These are phyloP conservation scores for Sarcophaga carnaria DNA, from an alignment of 2,888 invertebrate species.

Conservation along the genomic window DNA sequence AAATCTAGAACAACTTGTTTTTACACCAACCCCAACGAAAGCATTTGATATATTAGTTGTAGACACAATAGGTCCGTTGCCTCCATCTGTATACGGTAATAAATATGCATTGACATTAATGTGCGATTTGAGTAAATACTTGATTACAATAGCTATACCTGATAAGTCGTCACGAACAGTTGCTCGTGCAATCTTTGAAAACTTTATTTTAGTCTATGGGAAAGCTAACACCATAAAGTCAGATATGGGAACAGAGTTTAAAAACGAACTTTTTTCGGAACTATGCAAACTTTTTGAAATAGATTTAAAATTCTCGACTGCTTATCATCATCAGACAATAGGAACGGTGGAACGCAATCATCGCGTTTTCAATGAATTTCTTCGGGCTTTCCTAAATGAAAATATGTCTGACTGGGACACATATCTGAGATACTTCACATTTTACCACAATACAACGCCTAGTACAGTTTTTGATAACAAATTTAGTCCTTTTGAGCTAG, in stretches of 20 bases:
- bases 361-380: no score
- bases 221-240: conserved; percentile 50
- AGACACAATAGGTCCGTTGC: conserved; percentile 67
- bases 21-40: conserved; percentile 51
- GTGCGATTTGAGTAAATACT: conserved; percentile 2
- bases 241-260: no score
- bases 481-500: conserved; percentile 17
- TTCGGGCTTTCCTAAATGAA: neutral
- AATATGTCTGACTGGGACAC: conserved; percentile 10
- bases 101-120: no score
- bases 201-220: conserved; percentile 55
- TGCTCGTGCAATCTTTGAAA: no score
- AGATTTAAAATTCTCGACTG: neutral
- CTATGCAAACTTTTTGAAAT: conserved; percentile 1
- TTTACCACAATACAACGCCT: conserved; percentile 10
- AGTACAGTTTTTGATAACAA: neutral
- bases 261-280: conserved; percentile 35
- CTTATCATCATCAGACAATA: neutral
- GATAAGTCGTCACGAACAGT: conserved; percentile 6
- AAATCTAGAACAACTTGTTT: conserved; percentile 49
- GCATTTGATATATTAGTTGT: conserved; percentile 59
- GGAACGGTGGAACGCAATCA: conserved; percentile 13
- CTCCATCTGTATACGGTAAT: conserved; percentile 22
- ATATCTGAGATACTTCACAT: conserved; percentile 14
- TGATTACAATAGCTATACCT: conserved; percentile 48